Base-by-base conservation (phyloP, 2,113 vertebrate genomes). In the Anhinga anhinga region DNA sequence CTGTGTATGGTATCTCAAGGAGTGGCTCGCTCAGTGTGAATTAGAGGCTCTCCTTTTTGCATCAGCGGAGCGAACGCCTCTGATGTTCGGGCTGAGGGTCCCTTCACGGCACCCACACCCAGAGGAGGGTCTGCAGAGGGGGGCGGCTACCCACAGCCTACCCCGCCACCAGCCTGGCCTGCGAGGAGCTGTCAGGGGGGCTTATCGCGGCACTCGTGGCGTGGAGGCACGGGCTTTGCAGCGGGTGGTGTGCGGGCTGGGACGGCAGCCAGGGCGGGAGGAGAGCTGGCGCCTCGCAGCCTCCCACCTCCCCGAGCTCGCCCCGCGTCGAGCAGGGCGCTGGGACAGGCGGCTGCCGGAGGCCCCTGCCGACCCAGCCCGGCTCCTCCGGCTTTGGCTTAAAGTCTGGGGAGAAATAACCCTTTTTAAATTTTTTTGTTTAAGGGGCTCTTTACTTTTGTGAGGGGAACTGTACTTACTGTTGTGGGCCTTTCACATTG, bases 171-270 rank as follows among this genome's bases (percentile, higher is more conserved):
- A 38, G 63, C 21, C 36, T 27, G 62, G 30, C 4, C 1, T 36
- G 53, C 59, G 0, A 5, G 69, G 47, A 56, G 50, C 72, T 59
- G 58, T 38, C 38, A 4, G 30, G 4, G 45, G 53, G 19, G 2
- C 40, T 47, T 3, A 0, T 0, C 2, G 0, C 1, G 44, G 42
- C 10, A 6, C 55, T 21, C 1, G 16, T 40, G 53, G 56, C 10
- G 69, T 3, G 5, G 56, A 26, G 66, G 52, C 1, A 3, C 0
- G 10, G 29, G 30, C 5, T 30, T 49, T 15, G 78, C n/a, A 20
- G 59, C 2, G 19, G 29, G 70, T 5, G 63, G 4, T 55, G 50
- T 21, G 34, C 2, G 2, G 36, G 49, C 88, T 88, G 94, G 74
- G 82, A 14, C 0, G 9, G 53, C 34, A 45, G 86, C 87, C 79